Evolutionary conservation across 1,140 invertebrate species (phyloP).

Genomic region (Laodelphax striatellus): DNA sequence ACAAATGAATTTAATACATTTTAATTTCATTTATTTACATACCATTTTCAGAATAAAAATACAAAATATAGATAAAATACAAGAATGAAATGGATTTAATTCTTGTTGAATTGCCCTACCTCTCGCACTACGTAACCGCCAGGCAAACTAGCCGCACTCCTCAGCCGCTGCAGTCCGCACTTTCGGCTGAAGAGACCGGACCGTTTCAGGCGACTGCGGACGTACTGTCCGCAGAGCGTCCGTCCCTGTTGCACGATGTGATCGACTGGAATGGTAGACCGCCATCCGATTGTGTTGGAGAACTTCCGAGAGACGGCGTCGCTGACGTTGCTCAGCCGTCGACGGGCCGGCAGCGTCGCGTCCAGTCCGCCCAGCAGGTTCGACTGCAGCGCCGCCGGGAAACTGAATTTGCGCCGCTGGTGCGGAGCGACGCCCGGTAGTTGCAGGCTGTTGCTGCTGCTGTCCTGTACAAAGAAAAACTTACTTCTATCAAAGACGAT

Average conservation of each 20-base stretch:
- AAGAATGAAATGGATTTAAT: too few relatives aligned
- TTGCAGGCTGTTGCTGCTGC: not conserved
- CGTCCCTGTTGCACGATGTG: constrained; percentile 46
- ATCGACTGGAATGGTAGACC: constrained; percentile 39
- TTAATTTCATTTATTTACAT: too few relatives aligned
- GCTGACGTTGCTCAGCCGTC: constrained; percentile 56
- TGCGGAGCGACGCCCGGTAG: not conserved
- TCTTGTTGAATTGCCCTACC: too few relatives aligned
- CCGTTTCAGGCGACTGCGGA: constrained; percentile 36
- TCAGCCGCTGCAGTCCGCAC: constrained; percentile 50
- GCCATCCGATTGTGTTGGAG: constrained; percentile 57
- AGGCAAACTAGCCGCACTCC: constrained; percentile 43
- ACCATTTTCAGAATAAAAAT: too few relatives aligned
- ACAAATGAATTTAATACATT: too few relatives aligned
- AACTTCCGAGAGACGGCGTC: constrained; percentile 51
- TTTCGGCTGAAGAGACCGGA: constrained; percentile 53
- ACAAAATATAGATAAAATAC: too few relatives aligned
- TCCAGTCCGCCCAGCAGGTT: constrained; percentile 28
- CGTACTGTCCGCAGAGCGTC: constrained; percentile 49
- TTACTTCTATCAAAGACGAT: too few relatives aligned
- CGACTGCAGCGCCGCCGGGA: constrained; percentile 37
- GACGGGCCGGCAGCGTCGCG: constrained; percentile 29
- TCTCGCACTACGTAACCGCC: constrained; percentile 36
- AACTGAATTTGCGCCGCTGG: constrained; percentile 38
- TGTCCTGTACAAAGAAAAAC: too few relatives aligned